A percentile compares a stretch with the other conserved stretches of the same genome.
These are phyloP conservation scores for Lymantria dispar DNA, from an alignment of 2,888 invertebrate species.

Conservation along the genomic window DNA sequence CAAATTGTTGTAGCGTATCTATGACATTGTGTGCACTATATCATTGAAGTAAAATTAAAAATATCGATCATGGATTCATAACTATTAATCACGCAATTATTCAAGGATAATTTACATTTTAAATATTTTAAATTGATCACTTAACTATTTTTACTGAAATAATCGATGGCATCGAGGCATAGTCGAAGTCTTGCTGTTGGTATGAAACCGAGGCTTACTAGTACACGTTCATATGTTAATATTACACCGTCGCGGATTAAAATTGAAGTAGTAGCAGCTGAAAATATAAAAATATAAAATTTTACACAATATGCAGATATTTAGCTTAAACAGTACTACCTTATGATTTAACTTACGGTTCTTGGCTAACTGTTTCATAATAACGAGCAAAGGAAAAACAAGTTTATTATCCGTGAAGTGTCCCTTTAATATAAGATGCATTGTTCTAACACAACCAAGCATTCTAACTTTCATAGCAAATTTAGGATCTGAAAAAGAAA, in stretches of 20 bases:
- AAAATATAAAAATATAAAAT: constrained; percentile 19
- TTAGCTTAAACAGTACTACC: background rate
- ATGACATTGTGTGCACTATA: constrained; percentile 12
- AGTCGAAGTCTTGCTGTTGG: constrained; percentile 84
- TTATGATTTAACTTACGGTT: constrained; percentile 71
- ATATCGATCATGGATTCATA: background rate
- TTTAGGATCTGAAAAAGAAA: constrained; percentile 77
- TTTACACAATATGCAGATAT: background rate
- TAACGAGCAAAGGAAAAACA: constrained; percentile 81
- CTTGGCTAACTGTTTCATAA: constrained; percentile 83
- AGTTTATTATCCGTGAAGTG: constrained; percentile 83
- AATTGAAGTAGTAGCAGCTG: constrained; percentile 71
- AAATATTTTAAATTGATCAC: constrained; percentile 30
- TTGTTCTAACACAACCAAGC: constrained; percentile 82
- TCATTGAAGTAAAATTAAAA: constrained; percentile 5
- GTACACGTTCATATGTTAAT: constrained; percentile 82
- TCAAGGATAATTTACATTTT: background rate
- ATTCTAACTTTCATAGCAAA: constrained; percentile 85
- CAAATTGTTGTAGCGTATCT: constrained; percentile 17
- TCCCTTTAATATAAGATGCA: constrained; percentile 83
- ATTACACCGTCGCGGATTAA: constrained; percentile 84
- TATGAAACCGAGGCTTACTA: constrained; percentile 82
- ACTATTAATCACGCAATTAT: constrained; percentile 13
- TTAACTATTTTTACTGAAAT: constrained; percentile 86
- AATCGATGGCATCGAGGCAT: constrained; percentile 85